Evolutionary conservation across 2,888 invertebrate species (phyloP), one percentile per base, ranked within the genome.

Genomic region (Brachylomia viminalis): DNA sequence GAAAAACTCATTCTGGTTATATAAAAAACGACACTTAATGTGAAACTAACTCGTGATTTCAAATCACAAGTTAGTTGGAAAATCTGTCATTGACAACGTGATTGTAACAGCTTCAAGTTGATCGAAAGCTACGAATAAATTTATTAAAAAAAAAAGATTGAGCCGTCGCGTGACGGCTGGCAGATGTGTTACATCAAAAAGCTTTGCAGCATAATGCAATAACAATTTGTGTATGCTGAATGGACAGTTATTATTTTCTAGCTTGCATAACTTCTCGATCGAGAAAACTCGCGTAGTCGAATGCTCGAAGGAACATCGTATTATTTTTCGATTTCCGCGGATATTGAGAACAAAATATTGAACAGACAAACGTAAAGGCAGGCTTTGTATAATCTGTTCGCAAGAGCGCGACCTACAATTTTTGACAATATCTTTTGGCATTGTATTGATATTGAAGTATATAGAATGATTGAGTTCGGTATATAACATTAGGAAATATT

Each of bases 191-290:
- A n/a, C n/a, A n/a, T n/a, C n/a, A 59, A 77, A 8, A 27, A 30
- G 20, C 30, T 61, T 0, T 49, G 38, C 30, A 23, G 20, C n/a
- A 62, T 62, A 66, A 75, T 79, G 38, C 42, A 75, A 65, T 59
- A 52, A 27, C 64, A 33, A 30, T 58, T 79, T 62, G 6, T 10
- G 27, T 33, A 15, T 56, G 20, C 65, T 78, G 49, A 33, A 80
- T 64, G 45, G 33, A 61, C 54, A 45, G 47, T 33, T 80, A 61
- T 66, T 82, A 66, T 81, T 81, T 75, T 61, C 54, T 82, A 73
- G 30, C 66, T 42, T 75, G 61, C 61, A 66, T 62, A 66, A 56
- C 61, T 54, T 11, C 11, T 62, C 56, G 49, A 58, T 58, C 1
- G 15, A 42, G 61, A 42, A 61, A 49, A 56, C 33, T 72, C 59